Percentiles rank a stretch among this genome's conserved stretches.
phyloP scores from a whole-genome alignment of 1,140 invertebrate species.

The Cataglyphis hispanica region DNA sequence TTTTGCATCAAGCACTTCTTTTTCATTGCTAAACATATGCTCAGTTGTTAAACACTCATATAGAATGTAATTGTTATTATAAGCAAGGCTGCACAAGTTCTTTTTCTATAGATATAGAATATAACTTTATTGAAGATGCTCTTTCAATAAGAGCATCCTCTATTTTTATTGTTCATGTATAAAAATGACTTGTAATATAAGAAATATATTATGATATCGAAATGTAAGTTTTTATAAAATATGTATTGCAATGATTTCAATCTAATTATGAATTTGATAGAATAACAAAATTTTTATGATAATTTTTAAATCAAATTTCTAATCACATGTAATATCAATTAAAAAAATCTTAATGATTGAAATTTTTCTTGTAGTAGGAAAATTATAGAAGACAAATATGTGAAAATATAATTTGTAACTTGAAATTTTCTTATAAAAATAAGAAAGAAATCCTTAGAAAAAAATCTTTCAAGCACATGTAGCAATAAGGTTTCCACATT shows the following conservation, averaged over 20 bases:
- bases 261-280: slow-evolving; percentile 1
- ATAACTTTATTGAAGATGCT: background rate
- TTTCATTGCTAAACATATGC: background rate
- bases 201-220: slow-evolving; percentile 3
- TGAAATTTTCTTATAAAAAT: background rate
- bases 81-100: slow-evolving; percentile 7
- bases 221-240: slow-evolving; percentile 20
- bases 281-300: background rate
- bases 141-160: slow-evolving; percentile 1
- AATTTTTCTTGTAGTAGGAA: slow-evolving; percentile 1
- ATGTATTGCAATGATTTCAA: background rate
- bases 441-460: background rate
- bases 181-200: slow-evolving; percentile 36
- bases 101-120: no score
- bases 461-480: background rate
- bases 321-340: slow-evolving; percentile 16
- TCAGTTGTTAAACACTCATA: background rate
- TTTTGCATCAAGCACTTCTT: background rate
- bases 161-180: slow-evolving; percentile 20
- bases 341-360: background rate
- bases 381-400: background rate
- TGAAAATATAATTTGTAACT: background rate
- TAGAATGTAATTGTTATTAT: background rate
- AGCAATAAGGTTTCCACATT: background rate
- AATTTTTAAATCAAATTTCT: background rate